Evolutionary conservation across 2,888 invertebrate genomes (phyloP), one percentile per base, ranked within the genome.

Genomic region (Thalpophila matura): DNA sequence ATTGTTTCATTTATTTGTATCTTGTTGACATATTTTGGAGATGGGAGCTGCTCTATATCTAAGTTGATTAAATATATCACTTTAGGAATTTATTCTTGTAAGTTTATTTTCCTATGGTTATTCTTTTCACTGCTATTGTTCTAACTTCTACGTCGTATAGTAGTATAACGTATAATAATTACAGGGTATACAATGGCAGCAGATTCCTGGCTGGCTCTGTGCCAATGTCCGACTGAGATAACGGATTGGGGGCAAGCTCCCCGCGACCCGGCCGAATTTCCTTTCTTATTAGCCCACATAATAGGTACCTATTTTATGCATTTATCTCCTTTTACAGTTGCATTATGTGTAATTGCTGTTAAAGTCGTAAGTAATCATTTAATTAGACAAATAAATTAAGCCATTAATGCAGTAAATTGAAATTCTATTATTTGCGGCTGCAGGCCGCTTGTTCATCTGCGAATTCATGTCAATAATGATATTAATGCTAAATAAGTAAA

Each of bases 221-320:
- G 80, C 81, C 83, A 80, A 82, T 75, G 82, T 81, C 80, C 81
- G 59, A 58, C 72, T 58, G 65, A 82, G 88, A 88, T 86, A 87
- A 84, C 78, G 81, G 79, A 88, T 86, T 86, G 80, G 63, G 86
- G 79, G 61, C 83, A 76, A 61, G 69, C 73, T 67, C 54, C 58
- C 45, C 46, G 45, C 68, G 50, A 54, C 64, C 64, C 60, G 50
- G 18, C 53, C 68, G 73, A 59, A 73, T 79, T 76, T 75, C 68
- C 77, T 54, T 78, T 65, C 46, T 56, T 70, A 73, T 55, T 69
- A 66, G n/a, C 63, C 61, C 60, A 50, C 67, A 64, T 56, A 64
- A 70, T 60, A n/a, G n/a, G n/a, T n/a, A 45, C 50, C 56, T 58
- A 74, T 56, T 63, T 60, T 58, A 77, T 75, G 51, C 74, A 74